phyloP scores from a whole-genome alignment of 2,888 invertebrate species.

The Andrena chrysosceles region DNA sequence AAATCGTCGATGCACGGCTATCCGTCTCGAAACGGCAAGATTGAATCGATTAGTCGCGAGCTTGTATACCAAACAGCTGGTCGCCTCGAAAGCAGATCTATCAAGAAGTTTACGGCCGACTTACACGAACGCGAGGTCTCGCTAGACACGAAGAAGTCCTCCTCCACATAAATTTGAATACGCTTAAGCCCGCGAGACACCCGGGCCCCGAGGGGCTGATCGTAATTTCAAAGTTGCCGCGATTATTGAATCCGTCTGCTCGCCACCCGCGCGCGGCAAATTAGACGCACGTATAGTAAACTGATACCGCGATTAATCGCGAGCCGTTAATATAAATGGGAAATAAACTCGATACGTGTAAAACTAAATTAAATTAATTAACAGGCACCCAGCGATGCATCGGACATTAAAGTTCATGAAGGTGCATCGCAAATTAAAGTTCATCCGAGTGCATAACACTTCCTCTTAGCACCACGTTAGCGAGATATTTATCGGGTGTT shows the following conservation, averaged over 20 bases:
- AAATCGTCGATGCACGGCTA: conserved; percentile 39
- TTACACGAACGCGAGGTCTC: conserved; percentile 12
- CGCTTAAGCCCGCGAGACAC: conserved; percentile 13
- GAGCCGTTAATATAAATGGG: background rate
- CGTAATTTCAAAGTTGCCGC: background rate
- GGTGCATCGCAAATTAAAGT: conserved; percentile 57
- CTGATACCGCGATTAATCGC: conserved; percentile 1
- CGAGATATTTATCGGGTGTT: conserved; percentile 78
- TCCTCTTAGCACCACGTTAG: conserved; percentile 57
- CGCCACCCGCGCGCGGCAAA: background rate
- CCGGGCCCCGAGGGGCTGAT: background rate
- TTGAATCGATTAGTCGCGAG: conserved; percentile 52
- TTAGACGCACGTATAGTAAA: conserved; percentile 22
- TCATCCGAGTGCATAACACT: conserved; percentile 62
- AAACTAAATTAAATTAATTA: conserved; percentile 49
- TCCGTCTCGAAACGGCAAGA: conserved; percentile 24
- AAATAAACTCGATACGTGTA: conserved; percentile 27
- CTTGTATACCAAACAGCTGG: conserved; percentile 44
- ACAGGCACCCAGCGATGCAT: conserved; percentile 49
- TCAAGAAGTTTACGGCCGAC: conserved; percentile 48
- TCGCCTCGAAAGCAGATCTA: conserved; percentile 39
- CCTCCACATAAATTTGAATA: conserved; percentile 64
- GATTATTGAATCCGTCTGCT: background rate
- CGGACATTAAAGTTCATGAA: conserved; percentile 58
- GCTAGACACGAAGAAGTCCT: conserved; percentile 13